Evolutionary conservation across 2,113 vertebrate species (phyloP).

Genomic region (Penelope pileata): DNA sequence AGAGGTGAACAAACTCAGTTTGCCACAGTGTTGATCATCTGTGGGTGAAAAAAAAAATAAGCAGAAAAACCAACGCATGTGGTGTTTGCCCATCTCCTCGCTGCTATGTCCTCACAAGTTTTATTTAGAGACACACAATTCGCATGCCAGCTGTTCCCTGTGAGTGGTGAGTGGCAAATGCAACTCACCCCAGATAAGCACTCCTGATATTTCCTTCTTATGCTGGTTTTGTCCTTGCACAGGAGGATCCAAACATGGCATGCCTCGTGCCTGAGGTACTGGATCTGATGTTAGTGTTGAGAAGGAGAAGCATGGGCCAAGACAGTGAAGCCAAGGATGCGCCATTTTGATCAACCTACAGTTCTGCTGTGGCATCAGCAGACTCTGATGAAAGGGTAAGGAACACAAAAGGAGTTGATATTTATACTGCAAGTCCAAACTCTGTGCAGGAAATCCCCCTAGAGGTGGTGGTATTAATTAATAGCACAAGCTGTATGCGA

Average conservation of each 20-base stretch:
- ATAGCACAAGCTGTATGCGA: background rate
- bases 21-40: background rate
- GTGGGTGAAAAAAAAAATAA: background rate
- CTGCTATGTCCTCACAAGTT: background rate
- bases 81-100: background rate
- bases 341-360: background rate
- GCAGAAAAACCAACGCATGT: background rate
- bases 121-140: background rate
- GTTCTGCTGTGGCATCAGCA: background rate
- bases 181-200: background rate
- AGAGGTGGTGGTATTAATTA: background rate
- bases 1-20: background rate
- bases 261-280: background rate
- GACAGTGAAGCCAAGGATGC: background rate
- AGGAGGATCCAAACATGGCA: background rate
- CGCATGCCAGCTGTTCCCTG: background rate
- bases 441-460: background rate
- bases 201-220: conserved; percentile 17
- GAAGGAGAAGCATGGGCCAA: background rate
- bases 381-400: background rate
- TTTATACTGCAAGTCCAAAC: background rate
- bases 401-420: background rate
- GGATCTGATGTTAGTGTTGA: background rate
- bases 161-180: background rate
- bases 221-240: background rate